These are phyloP conservation scores for Sinocyclocheilus rhinocerous DNA, from an alignment of 2,113 vertebrate genomes.

Conservation along the genomic window DNA sequence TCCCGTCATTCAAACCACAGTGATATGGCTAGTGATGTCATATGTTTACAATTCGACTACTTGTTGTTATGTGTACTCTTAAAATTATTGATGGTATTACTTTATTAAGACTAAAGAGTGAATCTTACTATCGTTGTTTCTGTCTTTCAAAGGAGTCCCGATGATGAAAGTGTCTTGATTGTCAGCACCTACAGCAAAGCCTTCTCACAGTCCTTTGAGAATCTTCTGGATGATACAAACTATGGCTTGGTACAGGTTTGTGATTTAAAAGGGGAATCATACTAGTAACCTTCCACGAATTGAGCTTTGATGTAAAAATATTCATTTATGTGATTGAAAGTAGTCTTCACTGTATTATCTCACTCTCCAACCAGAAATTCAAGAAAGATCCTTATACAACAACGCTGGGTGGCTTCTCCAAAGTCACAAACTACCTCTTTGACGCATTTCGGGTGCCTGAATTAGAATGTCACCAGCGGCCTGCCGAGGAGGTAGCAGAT, in stretches of 20 bases:
- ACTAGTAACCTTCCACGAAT: neutral
- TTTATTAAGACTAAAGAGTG: neutral
- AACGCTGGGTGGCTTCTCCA: conserved; percentile 92
- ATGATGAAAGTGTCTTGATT: conserved; percentile 81
- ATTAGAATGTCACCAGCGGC: conserved; percentile 81
- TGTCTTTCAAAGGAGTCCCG: conserved; percentile 76
- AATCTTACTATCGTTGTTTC: conserved; percentile 28
- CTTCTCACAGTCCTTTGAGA: conserved; percentile 96
- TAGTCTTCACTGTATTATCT: neutral
- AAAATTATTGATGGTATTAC: neutral
- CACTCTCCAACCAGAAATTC: conserved; percentile 81
- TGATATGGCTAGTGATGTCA: conserved; percentile 31
- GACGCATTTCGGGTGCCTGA: conserved; percentile 87
- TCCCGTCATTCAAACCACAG: conserved; percentile 14
- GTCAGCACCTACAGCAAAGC: conserved; percentile 87
- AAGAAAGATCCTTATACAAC: conserved; percentile 90
- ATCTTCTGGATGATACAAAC: conserved; percentile 91
- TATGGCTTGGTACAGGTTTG: conserved; percentile 87
- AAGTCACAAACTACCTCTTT: conserved; percentile 94
- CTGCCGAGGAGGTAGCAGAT: conserved; percentile 90
- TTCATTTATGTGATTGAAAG: neutral
- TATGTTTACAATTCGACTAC: neutral
- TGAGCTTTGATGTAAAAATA: neutral
- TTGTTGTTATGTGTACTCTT: neutral
- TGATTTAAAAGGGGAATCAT: conserved; percentile 12